Percentiles rank a stretch among this genome's conserved stretches.
phyloP scores from a whole-genome alignment of 2,888 invertebrate genomes.

The Ischnura elegans region DNA sequence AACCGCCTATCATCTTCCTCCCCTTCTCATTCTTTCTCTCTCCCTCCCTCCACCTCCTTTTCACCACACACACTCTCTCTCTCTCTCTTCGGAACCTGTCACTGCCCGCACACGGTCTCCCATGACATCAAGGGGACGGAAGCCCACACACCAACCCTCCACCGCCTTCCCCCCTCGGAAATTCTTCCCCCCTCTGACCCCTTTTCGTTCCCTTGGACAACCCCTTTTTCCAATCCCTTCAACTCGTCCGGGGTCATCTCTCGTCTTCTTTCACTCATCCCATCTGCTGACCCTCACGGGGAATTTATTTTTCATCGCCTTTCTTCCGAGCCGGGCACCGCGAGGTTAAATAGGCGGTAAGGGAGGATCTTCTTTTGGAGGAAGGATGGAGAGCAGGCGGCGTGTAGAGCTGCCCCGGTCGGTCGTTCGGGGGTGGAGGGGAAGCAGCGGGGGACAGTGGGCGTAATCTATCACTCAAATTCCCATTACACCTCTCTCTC shows the following conservation, averaged over 20 bases:
- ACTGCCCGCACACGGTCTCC: conserved; percentile 15
- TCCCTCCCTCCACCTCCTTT: not conserved
- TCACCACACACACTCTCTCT: no score
- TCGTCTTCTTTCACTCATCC: not conserved
- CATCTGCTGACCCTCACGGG: conserved; percentile 43
- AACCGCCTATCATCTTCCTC: conserved; percentile 38
- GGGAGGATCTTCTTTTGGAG: not conserved
- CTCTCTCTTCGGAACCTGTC: conserved; percentile 42
- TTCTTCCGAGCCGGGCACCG: conserved; percentile 28
- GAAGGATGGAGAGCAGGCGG: not conserved
- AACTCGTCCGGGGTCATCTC: not conserved
- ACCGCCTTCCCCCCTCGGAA: not conserved
- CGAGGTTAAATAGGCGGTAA: conserved; percentile 25
- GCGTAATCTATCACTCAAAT: conserved; percentile 53
- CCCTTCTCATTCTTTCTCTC: conserved; percentile 1
- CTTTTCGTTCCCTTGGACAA: not conserved
- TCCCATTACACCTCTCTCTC: conserved; percentile 49
- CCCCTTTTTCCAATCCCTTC: not conserved
- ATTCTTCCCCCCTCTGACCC: not conserved
- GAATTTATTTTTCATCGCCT: conserved; percentile 53
- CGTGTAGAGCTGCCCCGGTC: not conserved
- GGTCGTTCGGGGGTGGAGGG: not conserved
- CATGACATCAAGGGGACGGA: conserved; percentile 6
- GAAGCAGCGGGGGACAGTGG: not conserved
- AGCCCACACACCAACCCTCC: not conserved